These are phyloP conservation scores for Polydrusus tereticollis DNA, from an alignment of 2,888 invertebrate genomes.

Conservation along the genomic window DNA sequence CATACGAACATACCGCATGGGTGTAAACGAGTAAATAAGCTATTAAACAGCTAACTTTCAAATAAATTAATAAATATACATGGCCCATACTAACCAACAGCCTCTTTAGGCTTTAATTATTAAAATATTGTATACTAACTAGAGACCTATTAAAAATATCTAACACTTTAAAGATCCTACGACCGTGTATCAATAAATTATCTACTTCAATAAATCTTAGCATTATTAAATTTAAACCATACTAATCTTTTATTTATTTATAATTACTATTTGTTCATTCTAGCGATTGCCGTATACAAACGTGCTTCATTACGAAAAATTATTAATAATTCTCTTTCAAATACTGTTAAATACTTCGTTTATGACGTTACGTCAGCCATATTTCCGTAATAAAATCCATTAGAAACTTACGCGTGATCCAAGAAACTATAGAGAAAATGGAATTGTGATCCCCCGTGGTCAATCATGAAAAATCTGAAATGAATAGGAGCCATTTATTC, in stretches of 20 bases:
- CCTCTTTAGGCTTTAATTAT: no score
- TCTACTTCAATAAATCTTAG: slow-evolving; percentile 1
- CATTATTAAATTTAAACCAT: slow-evolving; percentile 15
- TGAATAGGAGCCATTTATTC: slow-evolving; percentile 24
- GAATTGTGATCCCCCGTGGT: slow-evolving; percentile 33
- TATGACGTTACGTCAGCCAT: slow-evolving; percentile 5
- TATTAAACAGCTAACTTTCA: no score
- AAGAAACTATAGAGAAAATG: slow-evolving; percentile 36
- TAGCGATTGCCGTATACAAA: slow-evolving; percentile 7
- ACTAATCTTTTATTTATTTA: slow-evolving; percentile 14
- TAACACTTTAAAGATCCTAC: not conserved
- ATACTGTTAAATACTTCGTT: slow-evolving; percentile 8
- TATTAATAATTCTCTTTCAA: slow-evolving; percentile 13
- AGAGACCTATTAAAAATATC: no score
- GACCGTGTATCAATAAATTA: not conserved
- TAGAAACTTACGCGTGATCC: slow-evolving; percentile 29
- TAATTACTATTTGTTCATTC: slow-evolving; percentile 21
- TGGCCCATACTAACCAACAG: no score
- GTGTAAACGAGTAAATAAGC: no score
- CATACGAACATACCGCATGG: no score
- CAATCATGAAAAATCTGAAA: slow-evolving; percentile 22
- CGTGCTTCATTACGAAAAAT: slow-evolving; percentile 15
- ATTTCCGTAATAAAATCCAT: slow-evolving; percentile 22
- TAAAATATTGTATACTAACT: no score
- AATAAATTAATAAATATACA: no score